Percentiles rank a stretch among this genome's conserved stretches.
Evolutionary conservation across 2,797 vertebrate species (phyloP).

Genomic region (Danio albolineatus): DNA sequence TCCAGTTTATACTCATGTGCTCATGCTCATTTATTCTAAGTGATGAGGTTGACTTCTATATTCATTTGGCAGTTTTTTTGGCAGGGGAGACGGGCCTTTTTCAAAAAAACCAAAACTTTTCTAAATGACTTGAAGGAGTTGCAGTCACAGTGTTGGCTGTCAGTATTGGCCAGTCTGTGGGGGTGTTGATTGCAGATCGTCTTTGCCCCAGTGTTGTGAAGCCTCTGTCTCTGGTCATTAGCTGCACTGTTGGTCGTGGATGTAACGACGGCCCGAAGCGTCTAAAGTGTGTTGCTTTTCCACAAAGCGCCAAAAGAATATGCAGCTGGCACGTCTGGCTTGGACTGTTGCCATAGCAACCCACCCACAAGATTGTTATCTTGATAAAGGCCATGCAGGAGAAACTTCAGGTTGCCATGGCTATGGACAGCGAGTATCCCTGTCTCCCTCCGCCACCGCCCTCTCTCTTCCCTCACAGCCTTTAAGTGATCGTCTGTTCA

Average conservation of each 20-base stretch:
- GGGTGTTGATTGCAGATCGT: slow-evolving; percentile 9
- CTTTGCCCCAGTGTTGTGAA: neutral
- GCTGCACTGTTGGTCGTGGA: slow-evolving; percentile 24
- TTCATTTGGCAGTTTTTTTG: too few species aligned
- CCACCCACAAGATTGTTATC: slow-evolving; percentile 77
- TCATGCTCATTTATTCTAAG: too few species aligned
- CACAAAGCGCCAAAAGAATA: neutral
- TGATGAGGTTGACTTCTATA: neutral
- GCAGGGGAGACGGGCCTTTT: too few species aligned
- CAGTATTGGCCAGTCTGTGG: neutral
- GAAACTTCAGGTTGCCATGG: slow-evolving; percentile 77
- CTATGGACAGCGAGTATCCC: slow-evolving; percentile 77
- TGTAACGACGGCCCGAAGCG: slow-evolving; percentile 12
- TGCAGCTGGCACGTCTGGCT: slow-evolving; percentile 72
- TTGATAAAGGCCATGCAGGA: slow-evolving; percentile 70
- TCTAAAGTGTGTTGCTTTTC: slow-evolving; percentile 47
- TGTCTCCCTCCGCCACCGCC: slow-evolving; percentile 34
- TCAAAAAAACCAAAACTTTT: neutral
- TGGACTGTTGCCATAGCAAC: slow-evolving; percentile 86
- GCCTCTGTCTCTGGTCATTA: slow-evolving; percentile 48
- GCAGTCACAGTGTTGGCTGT: neutral
- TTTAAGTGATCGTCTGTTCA: slow-evolving; percentile 1
- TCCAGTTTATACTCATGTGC: too few species aligned
- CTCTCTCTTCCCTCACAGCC: slow-evolving; percentile 60
- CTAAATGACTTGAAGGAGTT: neutral